Conservation (phyloP, 2,888 invertebrate genomes). For the Pandemis cinnamomeana region DNA sequence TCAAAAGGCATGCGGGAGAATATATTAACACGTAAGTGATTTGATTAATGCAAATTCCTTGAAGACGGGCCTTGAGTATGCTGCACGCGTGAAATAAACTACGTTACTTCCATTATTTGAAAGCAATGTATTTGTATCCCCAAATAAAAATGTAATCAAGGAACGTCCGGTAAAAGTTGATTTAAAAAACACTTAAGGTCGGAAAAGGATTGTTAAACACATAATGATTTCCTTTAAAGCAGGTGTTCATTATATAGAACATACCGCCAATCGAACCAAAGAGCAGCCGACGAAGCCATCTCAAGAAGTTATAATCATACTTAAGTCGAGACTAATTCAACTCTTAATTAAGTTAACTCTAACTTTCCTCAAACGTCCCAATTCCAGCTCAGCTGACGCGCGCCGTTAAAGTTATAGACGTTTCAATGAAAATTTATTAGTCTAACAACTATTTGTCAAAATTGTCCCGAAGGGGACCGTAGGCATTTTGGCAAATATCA, state of each 20-base stretch:
- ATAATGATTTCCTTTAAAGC: conserved; percentile 34
- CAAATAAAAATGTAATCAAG: conserved; percentile 13
- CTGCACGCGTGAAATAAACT: conserved; percentile 46
- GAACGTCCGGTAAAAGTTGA: conserved; percentile 39
- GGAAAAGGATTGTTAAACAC: conserved; percentile 29
- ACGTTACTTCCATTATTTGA: conserved; percentile 23
- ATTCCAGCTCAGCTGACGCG: conserved; percentile 73
- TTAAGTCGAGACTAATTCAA: conserved; percentile 77
- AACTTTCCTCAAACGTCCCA: conserved; percentile 74
- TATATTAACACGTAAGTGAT: conserved; percentile 70
- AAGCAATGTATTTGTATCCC: conserved; percentile 21
- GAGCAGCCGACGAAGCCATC: conserved; percentile 63
- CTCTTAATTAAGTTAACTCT: conserved; percentile 78
- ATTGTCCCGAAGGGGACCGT: conserved; percentile 71
- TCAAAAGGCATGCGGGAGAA: conserved; percentile 70
- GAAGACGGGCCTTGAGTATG: conserved; percentile 72
- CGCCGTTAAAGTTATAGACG: conserved; percentile 69
- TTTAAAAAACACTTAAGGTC: conserved; percentile 28
- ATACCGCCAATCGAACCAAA: conserved; percentile 49
- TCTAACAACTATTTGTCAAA: conserved; percentile 81
- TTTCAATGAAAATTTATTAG: conserved; percentile 83
- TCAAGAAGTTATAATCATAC: conserved; percentile 76
- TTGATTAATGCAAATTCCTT: conserved; percentile 71
- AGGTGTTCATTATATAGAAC: conserved; percentile 27
- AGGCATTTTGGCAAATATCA: conserved; percentile 74